Evolutionary conservation across 37 sponge, comb jelly and placozoan genomes (phyloP).

Genomic region (Beroe ovata): DNA sequence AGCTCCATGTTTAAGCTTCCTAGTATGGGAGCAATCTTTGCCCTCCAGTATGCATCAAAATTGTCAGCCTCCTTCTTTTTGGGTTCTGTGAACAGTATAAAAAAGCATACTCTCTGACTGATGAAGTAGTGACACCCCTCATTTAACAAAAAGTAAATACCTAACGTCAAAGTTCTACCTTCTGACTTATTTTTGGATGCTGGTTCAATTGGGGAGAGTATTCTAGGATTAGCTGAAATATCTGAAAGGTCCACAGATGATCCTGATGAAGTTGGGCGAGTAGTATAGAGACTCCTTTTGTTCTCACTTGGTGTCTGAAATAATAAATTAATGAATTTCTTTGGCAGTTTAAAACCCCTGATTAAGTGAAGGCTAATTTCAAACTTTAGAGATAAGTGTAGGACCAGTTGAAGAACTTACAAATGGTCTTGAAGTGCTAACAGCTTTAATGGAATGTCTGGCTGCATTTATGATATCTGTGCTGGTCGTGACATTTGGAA

Average conservation of each 20-base stretch:
- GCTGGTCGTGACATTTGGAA: conserved; percentile 31
- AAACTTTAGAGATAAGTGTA: too few relatives aligned
- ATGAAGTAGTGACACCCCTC: too few relatives aligned
- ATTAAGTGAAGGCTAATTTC: too few relatives aligned
- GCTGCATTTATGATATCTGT: conserved; percentile 45
- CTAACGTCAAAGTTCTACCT: too few relatives aligned
- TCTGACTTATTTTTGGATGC: background rate
- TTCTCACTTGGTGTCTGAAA: conserved; percentile 31
- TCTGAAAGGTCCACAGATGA: conserved; percentile 16
- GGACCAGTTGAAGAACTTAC: too few relatives aligned
- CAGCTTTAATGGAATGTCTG: conserved; percentile 33
- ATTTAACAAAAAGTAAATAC: too few relatives aligned
- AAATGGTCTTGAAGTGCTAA: conserved; percentile 1
- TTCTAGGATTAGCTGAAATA: background rate
- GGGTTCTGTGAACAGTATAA: background rate
- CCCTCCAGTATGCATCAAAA: conserved; percentile 47
- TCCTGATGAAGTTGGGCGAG: conserved; percentile 14
- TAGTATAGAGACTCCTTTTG: conserved; percentile 34
- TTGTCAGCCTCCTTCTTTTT: conserved; percentile 42
- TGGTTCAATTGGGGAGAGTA: conserved; percentile 6
- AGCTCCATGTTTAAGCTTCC: conserved; percentile 24
- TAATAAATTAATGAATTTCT: too few relatives aligned
- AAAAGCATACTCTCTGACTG: too few relatives aligned
- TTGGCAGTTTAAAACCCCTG: too few relatives aligned
- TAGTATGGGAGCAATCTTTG: conserved; percentile 33